Base-by-base conservation (phyloP, 92 coral and sea anemone genomes). In the Ricordea florida region DNA sequence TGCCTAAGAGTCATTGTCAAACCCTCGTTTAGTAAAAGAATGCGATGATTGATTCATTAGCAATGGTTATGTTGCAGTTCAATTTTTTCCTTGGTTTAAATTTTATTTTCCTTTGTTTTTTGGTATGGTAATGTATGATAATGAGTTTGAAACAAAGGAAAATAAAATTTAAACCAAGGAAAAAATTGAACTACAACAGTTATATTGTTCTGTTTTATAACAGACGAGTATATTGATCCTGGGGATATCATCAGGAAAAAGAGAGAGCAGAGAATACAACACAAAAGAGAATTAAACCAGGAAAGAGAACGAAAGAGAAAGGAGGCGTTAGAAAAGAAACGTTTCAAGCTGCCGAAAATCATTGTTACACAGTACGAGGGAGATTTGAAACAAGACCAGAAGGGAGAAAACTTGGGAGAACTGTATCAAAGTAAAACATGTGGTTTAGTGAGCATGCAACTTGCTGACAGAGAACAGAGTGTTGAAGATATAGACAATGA, bases 151-250 rank as follows among this genome's bases (percentile, higher is more conserved):
- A n/a, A n/a, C n/a, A n/a, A n/a, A n/a, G n/a, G n/a, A n/a, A n/a
- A n/a, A n/a, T n/a, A n/a, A n/a, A n/a, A n/a, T n/a, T n/a, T n/a
- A n/a, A n/a, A n/a, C n/a, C n/a, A n/a, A n/a, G n/a, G n/a, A n/a
- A n/a, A n/a, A n/a, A n/a, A n/a, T n/a, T n/a, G n/a, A n/a, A n/a
- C n/a, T n/a, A n/a, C n/a, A n/a, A n/a, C n/a, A n/a, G n/a, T n/a
- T n/a, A n/a, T 38, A 60, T 26, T n/a, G 15, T 38, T 8, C 24
- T 60, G 3, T 20, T 55, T 20, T 1, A 24, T 43, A 24, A 28
- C 79, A 90, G 97, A 82, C 57, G 67, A 76, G 7, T 90, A 90
- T 61, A 60, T 58, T 42, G 87, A 90, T 22, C 97, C 97, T 13
- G 63, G 62, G 10, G 85, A 83, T 2, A 46, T 72, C 16, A 86